These are phyloP conservation scores for Castor canadensis DNA, from an alignment of 2,113 vertebrate species.

Conservation along the genomic window DNA sequence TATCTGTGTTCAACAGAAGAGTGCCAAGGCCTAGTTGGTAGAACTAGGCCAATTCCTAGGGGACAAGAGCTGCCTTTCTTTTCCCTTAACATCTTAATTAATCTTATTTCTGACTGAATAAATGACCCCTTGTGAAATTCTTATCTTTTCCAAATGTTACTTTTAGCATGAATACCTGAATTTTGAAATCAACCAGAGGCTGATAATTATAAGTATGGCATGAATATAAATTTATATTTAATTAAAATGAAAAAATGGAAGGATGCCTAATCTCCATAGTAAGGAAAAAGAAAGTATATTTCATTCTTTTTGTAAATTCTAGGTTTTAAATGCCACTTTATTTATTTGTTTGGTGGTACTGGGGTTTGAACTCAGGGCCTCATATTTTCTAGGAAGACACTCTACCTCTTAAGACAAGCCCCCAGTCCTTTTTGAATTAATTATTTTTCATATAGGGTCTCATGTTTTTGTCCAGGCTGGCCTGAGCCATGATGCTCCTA, in stretches of 20 bases:
- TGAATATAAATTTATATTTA: conserved; percentile 26
- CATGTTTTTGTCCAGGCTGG: not conserved
- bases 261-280: not conserved
- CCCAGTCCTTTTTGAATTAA: no score
- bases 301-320: not conserved
- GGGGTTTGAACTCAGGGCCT: no score
- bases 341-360: not conserved
- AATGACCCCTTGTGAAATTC: conserved; percentile 5
- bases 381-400: no score
- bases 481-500: not conserved
- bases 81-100: not conserved
- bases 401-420: no score
- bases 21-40: not conserved
- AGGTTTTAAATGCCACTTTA: not conserved
- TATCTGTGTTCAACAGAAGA: not conserved
- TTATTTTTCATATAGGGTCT: not conserved
- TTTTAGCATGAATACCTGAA: conserved; percentile 48
- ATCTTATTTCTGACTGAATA: not conserved
- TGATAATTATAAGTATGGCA: conserved; percentile 37
- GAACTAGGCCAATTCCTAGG: not conserved
- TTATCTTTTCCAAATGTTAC: conserved; percentile 63
- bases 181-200: conserved; percentile 43
- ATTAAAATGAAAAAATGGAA: conserved; percentile 58
- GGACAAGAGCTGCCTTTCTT: not conserved
- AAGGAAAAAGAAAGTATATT: not conserved